Base-by-base conservation (phyloP, 2,888 invertebrate genomes). In the Agonopterix subpropinquella region DNA sequence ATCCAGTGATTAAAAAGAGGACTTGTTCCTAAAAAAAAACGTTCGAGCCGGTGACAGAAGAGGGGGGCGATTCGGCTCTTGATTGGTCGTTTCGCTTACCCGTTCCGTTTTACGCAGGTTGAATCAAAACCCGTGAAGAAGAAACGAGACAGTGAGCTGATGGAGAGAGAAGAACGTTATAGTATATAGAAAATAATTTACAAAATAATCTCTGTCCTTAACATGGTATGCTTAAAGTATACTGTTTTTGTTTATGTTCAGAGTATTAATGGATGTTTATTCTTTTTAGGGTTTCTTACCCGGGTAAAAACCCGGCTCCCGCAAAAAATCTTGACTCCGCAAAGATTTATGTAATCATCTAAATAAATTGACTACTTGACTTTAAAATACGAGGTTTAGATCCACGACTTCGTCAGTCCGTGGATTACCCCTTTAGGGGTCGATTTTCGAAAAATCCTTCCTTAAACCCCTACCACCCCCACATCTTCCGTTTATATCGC, bases 71-170 rank as follows among this genome's bases (percentile, higher is more conserved):
- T 84, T 80, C 80, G 80, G 72, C 80, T 68, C 58, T 47, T 60
- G 54, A 64, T 70, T 65, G 68, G 81, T 82, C 80, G 83, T 71
- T 58, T 81, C 85, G 85, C 83, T 86, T 72, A 86, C 81, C 45
- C 81, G 73, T 85, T 84, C 76, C 81, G 74, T 86, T 87, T 71
- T 84, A 81, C 80, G 81, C 88, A 88, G 88, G 88, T 88, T 88
- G 75, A 88, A 88, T 77, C 88, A 88, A 64, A 88, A 87, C 62
- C 88, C 87, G 54, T 88, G 82, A 86, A 73, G 28, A 28, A 28
- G 28, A 28, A 28, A 28, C 28, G 28, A 28, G 56, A 44, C 44
- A 50, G 50, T 37, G 45, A n/a, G 11, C 42, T 13, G 42, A 43
- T 55, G 50, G 37, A 46, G 43, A 53, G 46, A 53, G 56, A 59